Evolutionary conservation across 2,797 vertebrate species (phyloP), one percentile per base, ranked within the genome.

Genomic region (Argya squamiceps): DNA sequence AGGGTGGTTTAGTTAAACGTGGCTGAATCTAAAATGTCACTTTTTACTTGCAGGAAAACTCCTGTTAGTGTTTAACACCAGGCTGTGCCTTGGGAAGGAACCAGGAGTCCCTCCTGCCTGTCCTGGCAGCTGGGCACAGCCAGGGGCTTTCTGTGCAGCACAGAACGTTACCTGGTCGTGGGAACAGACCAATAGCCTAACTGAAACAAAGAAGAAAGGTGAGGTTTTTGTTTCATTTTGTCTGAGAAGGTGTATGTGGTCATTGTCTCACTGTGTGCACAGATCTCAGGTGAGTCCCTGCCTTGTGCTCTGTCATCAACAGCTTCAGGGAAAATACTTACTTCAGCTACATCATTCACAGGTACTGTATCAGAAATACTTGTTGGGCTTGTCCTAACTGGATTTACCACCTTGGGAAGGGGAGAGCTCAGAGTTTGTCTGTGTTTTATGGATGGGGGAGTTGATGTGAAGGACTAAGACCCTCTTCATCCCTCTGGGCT

Each of bases 201-300:
- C 21, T 11, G 1, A 32, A 55, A n/a, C 58, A 27, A 53, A 21
- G 9, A 64, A 76, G 37, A 56, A 55, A 55, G 6, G 18, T 16
- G 32, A 11, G 0, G 1, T 2, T 9, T 27, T 15, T 12, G 2
- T 3, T 20, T 15, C 34, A 14, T 39, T 65, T 84, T 11, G 3
- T 27, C 53, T 29, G 20, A 68, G 62, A 71, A 85, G 37, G 30
- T n/a, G 39, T 17, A 14, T 16, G 68, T 0, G 0, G 49, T 29
- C 58, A 10, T 12, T 34, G 59, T 36, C 59, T 64, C 41, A 6
- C 23, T 39, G 27, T 8, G 53, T 13, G 46, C 50, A n/a, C 34
- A 26, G 74, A 58, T 24, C 43, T 78, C 77, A 68, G 77, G 92
- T 84, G 63, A 96, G 92, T 82, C 21, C 29, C 52, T 56, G 60